phyloP scores from a whole-genome alignment of 2,888 invertebrate genomes.

The Eupithecia centaureata region DNA sequence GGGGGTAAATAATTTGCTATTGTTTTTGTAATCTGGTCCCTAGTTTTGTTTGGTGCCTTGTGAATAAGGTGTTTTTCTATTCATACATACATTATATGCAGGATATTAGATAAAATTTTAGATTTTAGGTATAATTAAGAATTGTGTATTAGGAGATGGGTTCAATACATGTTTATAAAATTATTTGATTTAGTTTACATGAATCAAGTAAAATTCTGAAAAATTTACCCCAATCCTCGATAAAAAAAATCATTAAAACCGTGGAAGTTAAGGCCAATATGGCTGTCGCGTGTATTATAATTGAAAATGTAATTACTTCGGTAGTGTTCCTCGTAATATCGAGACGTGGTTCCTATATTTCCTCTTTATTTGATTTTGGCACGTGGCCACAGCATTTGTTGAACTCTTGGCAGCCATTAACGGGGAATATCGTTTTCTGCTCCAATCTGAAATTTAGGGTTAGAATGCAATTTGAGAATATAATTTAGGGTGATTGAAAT shows the following conservation, averaged over 20 bases:
- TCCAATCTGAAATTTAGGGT: neutral
- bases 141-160: no score
- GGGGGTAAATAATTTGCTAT: neutral
- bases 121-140: no score
- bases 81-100: no score
- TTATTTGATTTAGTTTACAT: neutral
- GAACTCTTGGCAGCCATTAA: conserved; percentile 5
- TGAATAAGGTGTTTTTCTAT: no score
- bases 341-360: neutral
- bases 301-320: conserved; percentile 21
- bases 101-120: no score
- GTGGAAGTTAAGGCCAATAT: conserved; percentile 4
- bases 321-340: conserved; percentile 7
- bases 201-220: neutral
- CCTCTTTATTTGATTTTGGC: conserved; percentile 6
- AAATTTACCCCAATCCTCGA: neutral
- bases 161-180: no score
- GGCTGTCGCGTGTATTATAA: conserved; percentile 9
- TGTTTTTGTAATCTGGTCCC: neutral
- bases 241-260: conserved; percentile 8
- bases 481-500: neutral
- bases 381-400: neutral
- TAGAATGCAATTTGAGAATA: neutral
- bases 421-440: neutral
- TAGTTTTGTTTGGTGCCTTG: neutral